Conservation (phyloP, 2,797 vertebrate species). For the Pangasius larnaudii region DNA sequence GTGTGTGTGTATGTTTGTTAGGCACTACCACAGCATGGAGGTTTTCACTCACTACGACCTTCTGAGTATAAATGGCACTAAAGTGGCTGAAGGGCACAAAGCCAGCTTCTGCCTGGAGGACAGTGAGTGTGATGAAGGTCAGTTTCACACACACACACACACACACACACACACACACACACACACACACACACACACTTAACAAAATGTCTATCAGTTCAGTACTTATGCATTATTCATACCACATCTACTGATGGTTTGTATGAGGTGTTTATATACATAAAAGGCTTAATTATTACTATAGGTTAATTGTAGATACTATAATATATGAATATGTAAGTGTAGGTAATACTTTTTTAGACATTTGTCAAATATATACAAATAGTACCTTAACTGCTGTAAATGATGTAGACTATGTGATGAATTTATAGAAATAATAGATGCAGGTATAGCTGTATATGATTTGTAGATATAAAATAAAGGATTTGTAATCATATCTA, state of each 20-base stretch:
- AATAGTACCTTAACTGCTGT: background rate
- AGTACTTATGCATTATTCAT: background rate
- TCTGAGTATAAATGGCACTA: constrained; percentile 88
- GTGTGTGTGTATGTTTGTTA: constrained; percentile 57
- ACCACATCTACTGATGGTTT: background rate
- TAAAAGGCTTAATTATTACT: background rate
- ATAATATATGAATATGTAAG: background rate
- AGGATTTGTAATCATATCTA: background rate
- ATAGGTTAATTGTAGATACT: background rate
- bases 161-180: background rate
- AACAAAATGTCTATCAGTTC: background rate
- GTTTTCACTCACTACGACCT: constrained; percentile 96
- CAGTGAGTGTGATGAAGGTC: constrained; percentile 89
- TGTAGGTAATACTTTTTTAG: background rate
- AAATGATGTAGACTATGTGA: no score
- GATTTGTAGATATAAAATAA: background rate
- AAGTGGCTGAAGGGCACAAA: constrained; percentile 95
- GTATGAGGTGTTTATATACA: background rate
- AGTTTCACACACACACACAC: constrained; percentile 48
- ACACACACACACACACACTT: background rate
- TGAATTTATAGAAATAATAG: background rate
- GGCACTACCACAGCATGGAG: constrained; percentile 98
- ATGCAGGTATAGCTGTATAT: background rate
- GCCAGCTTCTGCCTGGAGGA: constrained; percentile 98
- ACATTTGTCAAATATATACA: background rate